phyloP scores from a whole-genome alignment of 2,113 vertebrate genomes.

The rat (Rattus norvegicus) region GRCr8 NC_086029.1:42691501-42692000 shows the following conservation, averaged over 20 bases:
- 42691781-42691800: not conserved
- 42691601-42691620: not conserved
- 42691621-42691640: not conserved
- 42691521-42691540: not conserved
- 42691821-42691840: not conserved
- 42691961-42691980: not conserved
- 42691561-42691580: not conserved
- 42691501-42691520: not conserved
- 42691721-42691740: not conserved
- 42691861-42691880: no score
- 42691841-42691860: no score
- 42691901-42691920: not conserved
- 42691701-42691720: not conserved
- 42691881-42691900: not conserved
- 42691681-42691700: not conserved
- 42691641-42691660: not conserved
- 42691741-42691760: not conserved
- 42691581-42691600: no score
- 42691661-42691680: not conserved
- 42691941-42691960: not conserved
- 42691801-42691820: not conserved
- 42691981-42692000: no score
- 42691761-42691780: not conserved
- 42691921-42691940: not conserved
- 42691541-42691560: not conserved